phyloP scores from a whole-genome alignment of 2,113 vertebrate species.

The Bubo scandiacus region DNA sequence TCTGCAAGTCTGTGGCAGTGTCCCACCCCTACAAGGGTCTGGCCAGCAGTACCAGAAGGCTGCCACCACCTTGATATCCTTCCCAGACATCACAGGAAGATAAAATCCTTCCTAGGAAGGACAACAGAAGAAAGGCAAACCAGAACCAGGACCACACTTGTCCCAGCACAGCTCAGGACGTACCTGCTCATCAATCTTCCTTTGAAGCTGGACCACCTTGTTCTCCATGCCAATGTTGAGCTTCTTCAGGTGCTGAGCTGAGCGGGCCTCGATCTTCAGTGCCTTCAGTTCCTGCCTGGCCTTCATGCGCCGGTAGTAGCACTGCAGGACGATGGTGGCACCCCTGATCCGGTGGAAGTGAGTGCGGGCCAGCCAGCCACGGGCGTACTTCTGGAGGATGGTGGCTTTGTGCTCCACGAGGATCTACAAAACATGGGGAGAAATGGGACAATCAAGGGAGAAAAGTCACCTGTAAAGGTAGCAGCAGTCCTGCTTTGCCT shows the following conservation, averaged over 20 bases:
- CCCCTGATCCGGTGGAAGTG: slow-evolving; percentile 60
- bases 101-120: not conserved
- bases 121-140: not conserved
- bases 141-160: rapidly evolving
- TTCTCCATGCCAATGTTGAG: slow-evolving; percentile 98
- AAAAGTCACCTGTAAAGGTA: not conserved
- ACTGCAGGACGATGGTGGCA: slow-evolving; percentile 86
- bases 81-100: rapidly evolving
- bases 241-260: slow-evolving; percentile 85
- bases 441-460: not conserved
- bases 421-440: slow-evolving; percentile 64
- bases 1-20: no score
- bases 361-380: slow-evolving; percentile 83
- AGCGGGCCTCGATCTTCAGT: slow-evolving; percentile 91
- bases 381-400: slow-evolving; percentile 82
- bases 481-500: not conserved
- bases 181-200: slow-evolving; percentile 95
- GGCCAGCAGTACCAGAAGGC: not conserved
- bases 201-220: slow-evolving; percentile 94
- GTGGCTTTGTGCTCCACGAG: slow-evolving; percentile 86
- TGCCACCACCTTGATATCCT: not conserved
- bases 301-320: slow-evolving; percentile 79
- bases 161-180: rapidly evolving
- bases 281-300: slow-evolving; percentile 83
- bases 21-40: rapidly evolving